Conservation (phyloP, 2,113 vertebrate species). For the Athene noctua region DNA sequence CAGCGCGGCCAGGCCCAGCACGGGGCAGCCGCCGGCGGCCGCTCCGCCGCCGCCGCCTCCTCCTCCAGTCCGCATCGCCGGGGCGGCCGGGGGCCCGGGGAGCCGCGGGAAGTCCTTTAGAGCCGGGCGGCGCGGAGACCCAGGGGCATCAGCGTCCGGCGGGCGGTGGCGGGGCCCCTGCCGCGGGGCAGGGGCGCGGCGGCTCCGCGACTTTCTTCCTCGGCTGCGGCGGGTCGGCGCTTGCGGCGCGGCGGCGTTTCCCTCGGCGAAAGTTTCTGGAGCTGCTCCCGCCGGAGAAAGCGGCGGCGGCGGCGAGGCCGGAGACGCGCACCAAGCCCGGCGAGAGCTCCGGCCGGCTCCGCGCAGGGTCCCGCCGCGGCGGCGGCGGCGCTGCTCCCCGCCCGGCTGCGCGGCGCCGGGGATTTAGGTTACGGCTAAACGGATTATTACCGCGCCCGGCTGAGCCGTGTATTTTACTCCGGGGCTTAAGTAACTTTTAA, state of each 20-base stretch:
- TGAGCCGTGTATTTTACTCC: conserved; percentile 6
- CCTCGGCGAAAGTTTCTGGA: conserved; percentile 54
- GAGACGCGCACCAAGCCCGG: background rate
- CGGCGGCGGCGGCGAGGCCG: background rate
- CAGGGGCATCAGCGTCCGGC: conserved; percentile 51
- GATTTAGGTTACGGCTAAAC: conserved; percentile 53
- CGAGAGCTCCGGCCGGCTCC: background rate
- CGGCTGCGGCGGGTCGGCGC: background rate
- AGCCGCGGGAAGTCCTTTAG: background rate
- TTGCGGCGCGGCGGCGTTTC: background rate
- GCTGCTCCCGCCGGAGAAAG: background rate
- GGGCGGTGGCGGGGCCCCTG: background rate
- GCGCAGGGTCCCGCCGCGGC: background rate
- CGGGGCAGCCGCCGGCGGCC: background rate
- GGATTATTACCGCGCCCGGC: conserved; percentile 25
- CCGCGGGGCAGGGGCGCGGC: background rate
- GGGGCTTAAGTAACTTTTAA: conserved; percentile 30
- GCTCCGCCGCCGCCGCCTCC: background rate
- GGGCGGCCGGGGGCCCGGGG: background rate
- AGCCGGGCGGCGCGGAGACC: background rate
- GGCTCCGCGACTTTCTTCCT: background rate
- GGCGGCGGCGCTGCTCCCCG: background rate
- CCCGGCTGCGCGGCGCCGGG: background rate
- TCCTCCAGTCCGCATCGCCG: background rate
- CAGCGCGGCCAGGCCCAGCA: conserved; percentile 40